Base-by-base conservation (phyloP, 2,888 invertebrate genomes). In the Copidosoma aretas region DNA sequence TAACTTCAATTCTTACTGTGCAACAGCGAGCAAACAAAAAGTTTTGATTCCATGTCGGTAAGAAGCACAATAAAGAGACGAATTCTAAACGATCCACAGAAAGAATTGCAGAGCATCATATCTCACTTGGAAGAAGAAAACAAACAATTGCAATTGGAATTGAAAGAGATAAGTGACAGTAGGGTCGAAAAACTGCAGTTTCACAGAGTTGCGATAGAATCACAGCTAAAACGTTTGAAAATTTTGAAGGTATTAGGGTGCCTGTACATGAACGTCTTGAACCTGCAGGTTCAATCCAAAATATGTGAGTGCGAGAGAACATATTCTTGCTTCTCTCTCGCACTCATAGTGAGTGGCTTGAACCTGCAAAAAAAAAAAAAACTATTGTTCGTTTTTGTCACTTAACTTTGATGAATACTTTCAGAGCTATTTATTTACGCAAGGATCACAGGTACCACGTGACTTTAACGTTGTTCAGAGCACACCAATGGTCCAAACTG, bases 81-180 rank as follows among this genome's bases (percentile, higher is more conserved):
- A 71, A 78, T 83, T 53, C 73, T 80, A 24, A 79, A 75, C 68
- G 88, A 88, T 73, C 90, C 90, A 0, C 85, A 88, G 21, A 82
- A 85, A 21, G 89, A 92, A 77, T 80, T 93, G 58, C 89, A 91
- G 76, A 88, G 90, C 77, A 89, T 92, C 73, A 92, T 93, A 60
- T 86, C 85, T 70, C 90, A 91, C 76, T 82, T 93, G 71, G 92
- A 93, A 82, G 86, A 88, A 53, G 90, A 91, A 79, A 90, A 90
- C 75, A 87, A 85, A 86, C 82, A 83, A 73, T 72, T 84, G 57
- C 80, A 81, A 67, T 74, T 79, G 19, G 84, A 84, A 71, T 75
- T 84, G 59, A 76, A 78, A 24, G 82, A 81, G 70, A 79, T 84
- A 73, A 81, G 77, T 61, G 81, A 81, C 15, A 80, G 78, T 39